phyloP scores from a whole-genome alignment of 2,113 vertebrate species.

The Atrichornis clamosus region DNA sequence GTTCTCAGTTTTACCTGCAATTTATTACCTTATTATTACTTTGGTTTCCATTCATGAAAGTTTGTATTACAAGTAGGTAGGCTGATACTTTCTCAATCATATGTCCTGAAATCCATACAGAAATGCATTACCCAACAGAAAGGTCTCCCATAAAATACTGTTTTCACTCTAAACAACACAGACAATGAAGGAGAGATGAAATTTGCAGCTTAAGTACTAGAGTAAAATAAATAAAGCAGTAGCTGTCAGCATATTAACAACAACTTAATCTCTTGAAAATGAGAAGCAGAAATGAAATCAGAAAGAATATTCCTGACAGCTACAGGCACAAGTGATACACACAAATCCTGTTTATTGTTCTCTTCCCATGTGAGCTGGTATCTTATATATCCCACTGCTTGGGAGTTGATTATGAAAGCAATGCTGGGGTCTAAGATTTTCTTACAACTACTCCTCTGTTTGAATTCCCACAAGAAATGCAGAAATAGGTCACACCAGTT shows the following conservation, averaged over 20 bases:
- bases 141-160: background rate
- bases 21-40: background rate
- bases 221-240: conserved; percentile 31
- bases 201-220: background rate
- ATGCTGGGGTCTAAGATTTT: conserved; percentile 27
- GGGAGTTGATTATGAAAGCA: conserved; percentile 47
- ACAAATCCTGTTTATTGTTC: conserved; percentile 30
- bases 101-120: background rate
- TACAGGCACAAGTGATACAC: conserved; percentile 19
- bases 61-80: background rate
- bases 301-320: conserved; percentile 36
- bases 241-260: conserved; percentile 59
- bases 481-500: conserved; percentile 57
- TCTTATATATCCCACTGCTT: conserved; percentile 34
- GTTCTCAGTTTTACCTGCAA: background rate
- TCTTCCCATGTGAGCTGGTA: conserved; percentile 19
- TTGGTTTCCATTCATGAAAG: background rate
- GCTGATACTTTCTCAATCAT: background rate
- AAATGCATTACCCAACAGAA: background rate
- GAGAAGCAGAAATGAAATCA: conserved; percentile 60
- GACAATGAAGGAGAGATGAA: background rate
- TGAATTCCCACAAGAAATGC: conserved; percentile 58
- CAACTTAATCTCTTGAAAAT: conserved; percentile 56
- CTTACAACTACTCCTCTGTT: background rate
- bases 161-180: background rate